Base-by-base conservation (phyloP, 2,797 vertebrate species). In the Acestrorhynchus altus region DNA sequence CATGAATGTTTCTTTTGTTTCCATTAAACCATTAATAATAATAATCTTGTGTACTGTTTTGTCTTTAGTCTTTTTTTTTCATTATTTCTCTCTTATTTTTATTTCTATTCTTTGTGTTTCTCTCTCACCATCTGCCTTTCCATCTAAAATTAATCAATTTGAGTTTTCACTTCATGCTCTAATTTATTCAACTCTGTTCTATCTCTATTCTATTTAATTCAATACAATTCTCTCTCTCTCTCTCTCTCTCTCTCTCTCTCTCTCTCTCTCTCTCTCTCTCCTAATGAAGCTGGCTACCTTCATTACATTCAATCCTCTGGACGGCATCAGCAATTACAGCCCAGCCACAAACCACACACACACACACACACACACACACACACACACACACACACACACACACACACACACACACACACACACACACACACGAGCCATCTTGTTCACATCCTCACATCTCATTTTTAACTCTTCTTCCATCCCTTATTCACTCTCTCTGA, bases 291-390 rank as follows among this genome's bases (percentile, higher is more conserved):
- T 86, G 88, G 86, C 90, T 89, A 87, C 91, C 89, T 91, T 94
- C 91, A 93, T 93, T 92, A 91, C 89, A 90, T 90, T 89, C 90
- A 92, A 91, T 93, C 88, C 92, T 93, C 91, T 89, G 91, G 89
- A 93, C 89, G 83, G 81, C 81, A 89, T 90, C 88, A 88, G 90
- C 93, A 91, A 91, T 92, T 92, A 92, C 63, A 22, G 31, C 31
- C 31, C 86, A 89, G 83, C 83, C 84, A 90, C 89, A 86, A 89
- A 86, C 85, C 81, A 57, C 88, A 88, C 79, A 88, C 63, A 24
- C 63, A 22, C 39, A 40, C 39, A 15, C 28, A 31, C 56, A 22
- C 31, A 35, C 60, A 69, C 51, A 61, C 69, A 31, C 22, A 5
- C 60, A 15, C 35, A 39, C 35, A 12, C n/a, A n/a, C 39, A 42